Percentiles rank a stretch among this genome's conserved stretches.
Conservation (phyloP, 2,888 invertebrate species). For the Alsophila aescularia region DNA sequence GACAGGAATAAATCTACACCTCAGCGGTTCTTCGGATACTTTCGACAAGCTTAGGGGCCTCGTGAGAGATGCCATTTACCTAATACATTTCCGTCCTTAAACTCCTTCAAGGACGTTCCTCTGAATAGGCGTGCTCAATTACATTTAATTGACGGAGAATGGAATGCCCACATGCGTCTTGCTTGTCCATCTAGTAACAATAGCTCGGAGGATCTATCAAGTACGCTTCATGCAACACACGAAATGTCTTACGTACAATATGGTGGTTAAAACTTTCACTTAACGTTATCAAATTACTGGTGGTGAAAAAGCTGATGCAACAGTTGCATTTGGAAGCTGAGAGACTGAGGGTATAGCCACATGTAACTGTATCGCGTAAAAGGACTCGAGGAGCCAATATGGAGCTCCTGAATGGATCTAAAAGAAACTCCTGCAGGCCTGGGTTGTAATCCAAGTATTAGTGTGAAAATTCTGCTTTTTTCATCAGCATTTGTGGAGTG, state of each 20-base stretch:
- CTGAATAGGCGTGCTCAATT: constrained; percentile 7
- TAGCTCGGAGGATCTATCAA: background rate
- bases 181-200: constrained; percentile 3
- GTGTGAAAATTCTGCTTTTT: too few species aligned
- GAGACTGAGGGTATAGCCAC: background rate
- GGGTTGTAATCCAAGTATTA: too few species aligned
- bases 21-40: constrained; percentile 39
- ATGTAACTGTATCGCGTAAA: too few species aligned
- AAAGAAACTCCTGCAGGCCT: too few species aligned
- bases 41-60: constrained; percentile 22
- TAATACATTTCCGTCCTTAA: constrained; percentile 15
- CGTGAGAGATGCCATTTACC: constrained; percentile 9
- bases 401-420: too few species aligned
- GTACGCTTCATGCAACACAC: background rate
- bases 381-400: too few species aligned
- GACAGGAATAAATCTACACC: constrained; percentile 50
- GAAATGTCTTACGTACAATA: constrained; percentile 12
- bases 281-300: constrained; percentile 21
- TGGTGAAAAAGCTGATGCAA: constrained; percentile 8
- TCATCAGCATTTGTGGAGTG: too few species aligned
- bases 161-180: background rate
- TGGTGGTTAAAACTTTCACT: constrained; percentile 19
- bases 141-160: constrained; percentile 12
- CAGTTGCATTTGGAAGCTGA: constrained; percentile 10
- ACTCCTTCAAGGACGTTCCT: constrained; percentile 11